Evolutionary conservation across 2,113 vertebrate species (phyloP), one percentile per base, ranked within the genome.

Genomic region (Hystrix cristata): DNA sequence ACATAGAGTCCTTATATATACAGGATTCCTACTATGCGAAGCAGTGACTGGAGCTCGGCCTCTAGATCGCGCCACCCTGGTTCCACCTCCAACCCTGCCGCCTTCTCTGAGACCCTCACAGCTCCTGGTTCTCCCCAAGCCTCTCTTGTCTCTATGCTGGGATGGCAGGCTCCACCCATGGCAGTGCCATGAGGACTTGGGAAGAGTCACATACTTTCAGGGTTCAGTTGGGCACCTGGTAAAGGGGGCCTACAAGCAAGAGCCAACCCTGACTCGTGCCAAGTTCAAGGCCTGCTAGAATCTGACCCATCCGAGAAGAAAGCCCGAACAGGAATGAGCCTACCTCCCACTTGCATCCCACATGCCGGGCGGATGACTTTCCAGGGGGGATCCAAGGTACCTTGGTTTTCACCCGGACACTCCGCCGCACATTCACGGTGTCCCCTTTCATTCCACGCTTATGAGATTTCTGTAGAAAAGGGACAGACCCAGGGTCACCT

Each of bases 271-370:
- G 84, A 90, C 14, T 79, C 67, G 46, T 29, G 91, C 89, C 5
- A 15, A 82, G 69, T 46, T 7, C 48, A 78, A 93, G 57, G 80
- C 91, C 94, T 59, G 82, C 90, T 87, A 92, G 90, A 87, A 65
- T 81, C 96, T 95, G 92, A 90, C 80, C 95, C 92, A 64, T 93
- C 84, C 48, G 3, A 97, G 96, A 96, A 94, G 96, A 87, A 79
- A 93, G 92, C 95, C 95, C 92, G 94, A 87, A 72, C 96, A 62
- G 95, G 91, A 94, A 72, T 69, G 69, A 91, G 92, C 59, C 76
- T 98, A 99, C 99, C 99, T 99, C 99, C 99, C 99, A 99, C 87
- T 99, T 99, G 98, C 98, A 99, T n/a, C 98, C 97, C 71, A 98
- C 80, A 3, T 99, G 99, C 88, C 98, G 98, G 72, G 97, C 34